Conservation (phyloP, 2,797 vertebrate species). For the Etheostoma perlongum region DNA sequence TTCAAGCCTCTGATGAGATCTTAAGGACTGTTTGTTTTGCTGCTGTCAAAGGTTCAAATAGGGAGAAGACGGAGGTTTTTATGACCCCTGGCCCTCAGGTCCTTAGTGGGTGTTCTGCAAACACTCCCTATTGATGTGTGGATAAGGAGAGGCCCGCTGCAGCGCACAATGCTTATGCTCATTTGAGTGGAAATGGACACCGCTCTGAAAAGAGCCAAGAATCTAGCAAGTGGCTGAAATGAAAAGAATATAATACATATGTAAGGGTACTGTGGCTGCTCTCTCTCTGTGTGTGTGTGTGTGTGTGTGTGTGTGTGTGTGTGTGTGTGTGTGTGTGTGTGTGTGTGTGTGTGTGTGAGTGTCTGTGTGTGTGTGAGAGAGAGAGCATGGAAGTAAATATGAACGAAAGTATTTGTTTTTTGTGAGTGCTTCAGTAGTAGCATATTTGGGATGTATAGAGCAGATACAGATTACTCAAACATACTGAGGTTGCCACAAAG, state of each 20-base stretch:
- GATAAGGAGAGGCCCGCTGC: constrained; percentile 72
- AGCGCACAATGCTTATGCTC: constrained; percentile 61
- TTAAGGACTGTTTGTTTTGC: constrained; percentile 83
- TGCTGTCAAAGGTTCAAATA: constrained; percentile 78
- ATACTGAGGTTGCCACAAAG: not conserved
- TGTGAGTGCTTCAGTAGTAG: not conserved
- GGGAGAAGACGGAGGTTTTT: constrained; percentile 77
- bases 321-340: constrained; percentile 36
- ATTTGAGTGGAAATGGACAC: constrained; percentile 78
- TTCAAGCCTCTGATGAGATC: constrained; percentile 81
- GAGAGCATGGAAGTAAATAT: not conserved
- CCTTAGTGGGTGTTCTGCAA: constrained; percentile 82
- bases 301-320: constrained; percentile 23
- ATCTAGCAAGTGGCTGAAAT: constrained; percentile 58
- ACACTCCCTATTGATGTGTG: constrained; percentile 78
- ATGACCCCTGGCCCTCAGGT: constrained; percentile 80
- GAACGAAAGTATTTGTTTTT: constrained; percentile 22
- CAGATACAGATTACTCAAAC: not conserved
- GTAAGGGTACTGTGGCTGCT: constrained; percentile 36
- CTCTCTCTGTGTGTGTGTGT: constrained; percentile 46
- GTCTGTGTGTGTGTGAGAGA: not conserved
- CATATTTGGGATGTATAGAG: not conserved
- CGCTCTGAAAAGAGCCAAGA: constrained; percentile 65
- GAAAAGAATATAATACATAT: constrained; percentile 56
- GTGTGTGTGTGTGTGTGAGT: not conserved